Base-by-base conservation (phyloP, 2,797 vertebrate species). In the Dromococcyx pavoninus region DNA sequence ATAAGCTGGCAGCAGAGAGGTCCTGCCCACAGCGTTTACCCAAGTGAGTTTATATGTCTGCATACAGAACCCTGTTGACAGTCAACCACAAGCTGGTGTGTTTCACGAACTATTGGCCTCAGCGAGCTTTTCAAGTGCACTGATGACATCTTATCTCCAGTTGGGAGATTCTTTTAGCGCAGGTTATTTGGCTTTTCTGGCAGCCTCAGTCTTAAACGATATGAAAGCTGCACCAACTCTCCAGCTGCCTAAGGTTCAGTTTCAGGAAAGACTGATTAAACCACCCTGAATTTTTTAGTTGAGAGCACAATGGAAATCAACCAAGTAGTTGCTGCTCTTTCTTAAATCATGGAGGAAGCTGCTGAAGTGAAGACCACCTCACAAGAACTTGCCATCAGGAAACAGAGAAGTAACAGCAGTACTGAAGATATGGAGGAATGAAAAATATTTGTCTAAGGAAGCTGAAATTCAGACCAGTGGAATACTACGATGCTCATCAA, bases 401-500 rank as follows among this genome's bases (percentile, higher is more conserved):
- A 97, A 80, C 23, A 43, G 33, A 73, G 96, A 98, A 87, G 86
- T 89, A 46, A 17, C 19, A 18, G 44, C 44, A 46, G 71, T 61
- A 58, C 84, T 98, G 33, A 93, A 86, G 51, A 62, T 7, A 6
- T 48, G 85, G n/a, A 93, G 39, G n/a, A 28, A 54, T 13, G 39
- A 65, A 27, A 21, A 4, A 32, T 23, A 60, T 2, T 76, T 50
- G 50, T 96, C 97, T 9, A 97, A 97, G n/a, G 95, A 96, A 43
- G 92, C 94, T 73, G 97, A 98, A 89, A 96, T 79, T 30, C 77
- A 98, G 67, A 77, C 62, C 61, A 94, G 89, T 9, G 98, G 97
- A 33, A 96, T 98, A 81, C 28, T 98, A 27, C 95, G 61, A 1
- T 91, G 95, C 24, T 81, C 98, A 86, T 96, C 97, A 65, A 98